A percentile compares a stretch with the other conserved stretches of the same genome.
Conservation (phyloP, 1,140 invertebrate species). For the Uloborus diversus region DNA sequence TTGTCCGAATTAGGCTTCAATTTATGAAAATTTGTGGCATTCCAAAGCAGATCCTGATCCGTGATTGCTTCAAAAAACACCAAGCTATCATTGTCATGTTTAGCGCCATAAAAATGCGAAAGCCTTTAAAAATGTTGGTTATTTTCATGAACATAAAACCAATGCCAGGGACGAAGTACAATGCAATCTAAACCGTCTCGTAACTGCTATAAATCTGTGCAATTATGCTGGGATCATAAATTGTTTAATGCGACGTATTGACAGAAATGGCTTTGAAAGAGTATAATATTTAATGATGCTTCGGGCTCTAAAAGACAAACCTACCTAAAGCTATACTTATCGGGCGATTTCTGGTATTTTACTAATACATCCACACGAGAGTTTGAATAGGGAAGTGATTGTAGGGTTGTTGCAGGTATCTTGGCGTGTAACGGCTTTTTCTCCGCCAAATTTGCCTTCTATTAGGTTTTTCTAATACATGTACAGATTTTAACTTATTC, state of each 20-base stretch:
- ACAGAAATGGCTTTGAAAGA: constrained; percentile 37
- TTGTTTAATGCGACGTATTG: constrained; percentile 43
- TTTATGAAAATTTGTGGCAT: too few species aligned
- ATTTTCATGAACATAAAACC: background rate
- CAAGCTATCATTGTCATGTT: too few species aligned
- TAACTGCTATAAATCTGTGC: constrained; percentile 43
- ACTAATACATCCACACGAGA: constrained; percentile 33
- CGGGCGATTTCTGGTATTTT: constrained; percentile 44
- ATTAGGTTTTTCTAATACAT: too few species aligned
- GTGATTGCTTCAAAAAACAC: too few species aligned
- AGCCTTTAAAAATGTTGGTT: background rate
- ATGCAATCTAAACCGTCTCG: background rate
- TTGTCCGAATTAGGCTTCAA: too few species aligned
- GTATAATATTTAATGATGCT: constrained; percentile 53
- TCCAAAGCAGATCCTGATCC: too few species aligned
- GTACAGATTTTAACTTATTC: too few species aligned
- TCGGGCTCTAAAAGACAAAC: constrained; percentile 39
- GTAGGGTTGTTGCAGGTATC: background rate
- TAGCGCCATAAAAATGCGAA: background rate
- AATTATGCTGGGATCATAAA: constrained; percentile 43
- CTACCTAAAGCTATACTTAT: constrained; percentile 43
- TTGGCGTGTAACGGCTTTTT: too few species aligned
- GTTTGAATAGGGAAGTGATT: constrained; percentile 25
- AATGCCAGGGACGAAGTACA: background rate
- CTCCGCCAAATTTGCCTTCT: too few species aligned